phyloP scores from a whole-genome alignment of 2,113 vertebrate genomes.

The Falcunculus frontatus region DNA sequence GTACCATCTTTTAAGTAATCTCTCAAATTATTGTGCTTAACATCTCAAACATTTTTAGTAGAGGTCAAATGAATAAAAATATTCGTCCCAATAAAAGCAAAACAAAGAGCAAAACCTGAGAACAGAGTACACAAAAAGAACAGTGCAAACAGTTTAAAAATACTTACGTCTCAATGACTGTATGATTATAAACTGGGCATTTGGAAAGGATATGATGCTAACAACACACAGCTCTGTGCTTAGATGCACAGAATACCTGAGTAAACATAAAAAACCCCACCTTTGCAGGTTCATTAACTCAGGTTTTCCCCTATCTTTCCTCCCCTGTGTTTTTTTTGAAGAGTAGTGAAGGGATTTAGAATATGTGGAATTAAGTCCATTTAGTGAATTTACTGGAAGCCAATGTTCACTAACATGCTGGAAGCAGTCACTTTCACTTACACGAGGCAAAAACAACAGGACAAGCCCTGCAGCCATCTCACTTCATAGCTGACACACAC shows the following conservation, averaged over 20 bases:
- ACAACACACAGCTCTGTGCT: not conserved
- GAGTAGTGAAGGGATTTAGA: not conserved
- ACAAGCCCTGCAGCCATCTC: not conserved
- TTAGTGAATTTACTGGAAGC: not conserved
- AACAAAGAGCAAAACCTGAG: not conserved
- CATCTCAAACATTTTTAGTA: not conserved
- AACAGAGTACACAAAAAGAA: not conserved
- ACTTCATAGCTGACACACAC: not conserved
- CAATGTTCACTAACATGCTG: not conserved
- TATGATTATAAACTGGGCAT: not conserved
- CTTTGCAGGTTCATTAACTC: not conserved
- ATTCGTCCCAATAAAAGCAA: not conserved
- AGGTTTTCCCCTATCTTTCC: not conserved
- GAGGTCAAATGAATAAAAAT: not conserved
- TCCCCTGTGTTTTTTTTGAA: not conserved
- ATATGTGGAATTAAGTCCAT: not conserved
- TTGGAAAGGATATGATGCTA: not conserved
- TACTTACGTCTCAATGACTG: not conserved
- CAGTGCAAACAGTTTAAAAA: not conserved
- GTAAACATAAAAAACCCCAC: rapidly evolving
- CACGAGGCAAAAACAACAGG: not conserved
- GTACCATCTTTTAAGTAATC: not conserved
- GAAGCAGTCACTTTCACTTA: not conserved
- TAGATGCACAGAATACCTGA: not conserved
- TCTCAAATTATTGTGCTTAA: not conserved